Evolutionary conservation across 2,888 invertebrate genomes (phyloP), one percentile per base, ranked within the genome.

Genomic region (Tromatobia lineatoria): DNA sequence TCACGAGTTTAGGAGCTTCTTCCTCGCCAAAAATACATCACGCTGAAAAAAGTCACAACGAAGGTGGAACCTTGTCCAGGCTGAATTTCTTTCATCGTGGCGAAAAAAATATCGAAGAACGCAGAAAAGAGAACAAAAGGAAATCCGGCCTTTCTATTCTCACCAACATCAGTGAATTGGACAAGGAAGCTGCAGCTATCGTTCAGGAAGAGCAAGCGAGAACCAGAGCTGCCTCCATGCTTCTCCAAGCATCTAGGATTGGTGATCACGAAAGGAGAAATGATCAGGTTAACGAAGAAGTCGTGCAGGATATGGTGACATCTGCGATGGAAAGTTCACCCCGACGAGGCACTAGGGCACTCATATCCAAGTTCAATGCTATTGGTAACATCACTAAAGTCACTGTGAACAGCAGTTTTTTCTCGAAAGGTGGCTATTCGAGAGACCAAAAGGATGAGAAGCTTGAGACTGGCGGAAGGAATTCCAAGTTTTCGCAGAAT

Each of bases 111-210:
- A 52, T 77, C 34, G 91, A 91, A 3, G 90, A 91, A 2, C 91
- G 91, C 10, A 92, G 90, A 25, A 92, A 90, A 29, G 94, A 94
- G 1, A 94, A 94, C 59, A 95, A 95, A 90, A 93, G 95, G 75
- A 95, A 94, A 94, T 94, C 95, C 0, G 95, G 95, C 88, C 89
- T 96, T 92, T 95, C 95, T 89, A 94, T 96, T 84, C 93, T 97
- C 69, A 96, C 96, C 0, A 97, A 96, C 91, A 97, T 97, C 87
- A 97, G 97, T 90, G 97, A 97, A 92, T 93, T 97, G 85, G 97
- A 97, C 91, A 95, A 96, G 88, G 97, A 97, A 93, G 97, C 97
- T 0, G 95, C 96, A 0, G 96, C 96, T 93, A 96, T 97, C 87
- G 95, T 97, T 61, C 95, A 95, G 91, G 95, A 94, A 73, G 94